These are phyloP conservation scores for Pseudomyrmex pallidus DNA, from an alignment of 1,140 invertebrate genomes.

Conservation along the genomic window DNA sequence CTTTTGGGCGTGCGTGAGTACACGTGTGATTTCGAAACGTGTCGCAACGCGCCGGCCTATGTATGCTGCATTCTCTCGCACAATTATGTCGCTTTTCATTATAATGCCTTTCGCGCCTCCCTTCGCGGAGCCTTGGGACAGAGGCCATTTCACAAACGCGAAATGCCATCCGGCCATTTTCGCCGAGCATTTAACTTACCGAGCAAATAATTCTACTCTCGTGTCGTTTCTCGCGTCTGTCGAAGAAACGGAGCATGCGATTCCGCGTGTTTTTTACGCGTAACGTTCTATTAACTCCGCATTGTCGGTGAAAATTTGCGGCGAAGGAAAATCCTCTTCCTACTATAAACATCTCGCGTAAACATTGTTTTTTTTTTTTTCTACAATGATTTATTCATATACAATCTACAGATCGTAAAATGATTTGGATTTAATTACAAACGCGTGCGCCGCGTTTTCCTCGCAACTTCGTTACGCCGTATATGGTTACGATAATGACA, in stretches of 20 bases:
- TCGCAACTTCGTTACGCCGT: constrained; percentile 1
- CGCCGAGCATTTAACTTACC: neutral
- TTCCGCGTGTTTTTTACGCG: constrained; percentile 25
- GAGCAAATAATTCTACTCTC: neutral
- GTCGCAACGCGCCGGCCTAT: constrained; percentile 25
- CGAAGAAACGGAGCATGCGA: constrained; percentile 47
- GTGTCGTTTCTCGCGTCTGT: constrained; percentile 10
- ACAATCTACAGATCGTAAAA: neutral
- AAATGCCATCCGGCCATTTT: constrained; percentile 41
- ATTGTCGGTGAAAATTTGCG: constrained; percentile 9
- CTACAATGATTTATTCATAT: neutral
- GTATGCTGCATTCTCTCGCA: constrained; percentile 7
- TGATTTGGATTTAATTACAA: constrained; percentile 11
- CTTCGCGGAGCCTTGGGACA: constrained; percentile 34
- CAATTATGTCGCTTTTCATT: constrained; percentile 53
- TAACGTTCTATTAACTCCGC: constrained; percentile 48
- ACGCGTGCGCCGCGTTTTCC: neutral
- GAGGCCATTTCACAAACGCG: constrained; percentile 15
- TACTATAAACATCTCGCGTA: neutral
- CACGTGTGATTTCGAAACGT: constrained; percentile 55
- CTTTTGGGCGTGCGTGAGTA: constrained; percentile 27
- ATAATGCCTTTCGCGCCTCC: constrained; percentile 25
- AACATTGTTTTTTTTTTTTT: neutral
- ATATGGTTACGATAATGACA: constrained; percentile 31
- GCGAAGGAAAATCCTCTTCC: neutral